Evolutionary conservation across 1,140 invertebrate species (phyloP), one percentile per base, ranked within the genome.

Genomic region (Hyles euphorbiae): DNA sequence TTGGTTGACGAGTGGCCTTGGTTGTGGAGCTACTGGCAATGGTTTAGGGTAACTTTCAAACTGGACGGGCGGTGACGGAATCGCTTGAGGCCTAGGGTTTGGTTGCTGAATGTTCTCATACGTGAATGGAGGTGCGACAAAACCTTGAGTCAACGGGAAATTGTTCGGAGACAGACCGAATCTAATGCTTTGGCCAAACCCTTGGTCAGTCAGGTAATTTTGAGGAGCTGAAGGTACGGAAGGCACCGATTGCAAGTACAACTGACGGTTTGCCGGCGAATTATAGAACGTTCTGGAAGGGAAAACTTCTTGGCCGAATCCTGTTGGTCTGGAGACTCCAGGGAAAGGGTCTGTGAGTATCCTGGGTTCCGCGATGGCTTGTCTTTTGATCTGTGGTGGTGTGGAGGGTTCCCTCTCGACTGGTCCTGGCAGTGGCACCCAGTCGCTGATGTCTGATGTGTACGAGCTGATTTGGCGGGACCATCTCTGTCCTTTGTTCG

Each of bases 311-410:
- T 81, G 77, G 32, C 68, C 70, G 54, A 86, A 89, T 34, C 78
- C 81, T 34, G 70, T 75, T 3, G 83, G 78, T 72, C 77, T 79
- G 3, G 72, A 56, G 53, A 90, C 81, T 33, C 82, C 81, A 4
- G 87, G 84, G 67, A 90, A 90, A 0, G 90, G 90, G 53, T 91
- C 81, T 47, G 85, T 83, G 5, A 92, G 68, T 58, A 91, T 90
- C 65, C 91, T 85, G 0, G 86, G 83, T 68, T 88, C 82, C 6
- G 89, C 88, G 34, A 87, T 75, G 5, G 82, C 83, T 81, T 87
- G 85, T 71, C 81, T 79, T 70, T 83, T 87, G 34, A 74, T 74
- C 60, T 76, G 76, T 9, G 73, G 61, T 9, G 72, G 61, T 5
- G 56, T 50, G 8, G 40, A 52, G 1, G 58, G 63, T 61, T 82